These are phyloP conservation scores for Crenuchus spilurus DNA, from an alignment of 2,797 vertebrate species.

Conservation along the genomic window DNA sequence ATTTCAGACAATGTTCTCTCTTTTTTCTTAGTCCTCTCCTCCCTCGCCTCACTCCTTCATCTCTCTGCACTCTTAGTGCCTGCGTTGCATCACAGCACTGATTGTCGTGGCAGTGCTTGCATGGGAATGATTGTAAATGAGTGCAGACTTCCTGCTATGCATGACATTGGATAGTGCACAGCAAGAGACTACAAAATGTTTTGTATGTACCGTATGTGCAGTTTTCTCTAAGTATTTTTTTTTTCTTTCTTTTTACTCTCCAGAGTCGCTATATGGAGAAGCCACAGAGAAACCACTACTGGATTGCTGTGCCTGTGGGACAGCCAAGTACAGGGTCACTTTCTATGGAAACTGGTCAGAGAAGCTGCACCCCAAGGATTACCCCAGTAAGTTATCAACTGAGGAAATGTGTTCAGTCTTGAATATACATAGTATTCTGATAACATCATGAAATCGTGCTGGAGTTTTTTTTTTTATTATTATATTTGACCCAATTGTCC, in stretches of 20 bases:
- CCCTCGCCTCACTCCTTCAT: neutral
- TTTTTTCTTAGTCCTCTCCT: neutral
- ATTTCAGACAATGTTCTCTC: constrained; percentile 21
- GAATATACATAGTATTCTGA: too few species aligned
- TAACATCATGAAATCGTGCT: too few species aligned
- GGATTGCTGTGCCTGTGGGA: constrained; percentile 96
- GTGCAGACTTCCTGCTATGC: constrained; percentile 15
- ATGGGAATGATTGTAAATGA: constrained; percentile 25
- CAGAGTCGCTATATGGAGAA: constrained; percentile 76
- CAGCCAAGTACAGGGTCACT: constrained; percentile 95
- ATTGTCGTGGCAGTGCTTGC: constrained; percentile 18
- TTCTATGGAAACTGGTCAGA: constrained; percentile 99
- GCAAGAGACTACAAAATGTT: neutral
- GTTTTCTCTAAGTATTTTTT: constrained; percentile 16
- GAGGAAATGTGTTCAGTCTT: neutral
- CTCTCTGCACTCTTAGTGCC: neutral
- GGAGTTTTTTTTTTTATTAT: neutral
- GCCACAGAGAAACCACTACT: constrained; percentile 83
- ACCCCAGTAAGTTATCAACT: constrained; percentile 86
- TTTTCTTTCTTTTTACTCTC: constrained; percentile 48
- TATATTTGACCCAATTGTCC: too few species aligned
- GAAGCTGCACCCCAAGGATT: constrained; percentile 94
- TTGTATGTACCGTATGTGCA: too few species aligned
- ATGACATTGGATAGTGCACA: constrained; percentile 21
- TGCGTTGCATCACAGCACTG: neutral